Evolutionary conservation across 2,888 invertebrate species (phyloP).

Genomic region (Drosophila meridionalis): DNA sequence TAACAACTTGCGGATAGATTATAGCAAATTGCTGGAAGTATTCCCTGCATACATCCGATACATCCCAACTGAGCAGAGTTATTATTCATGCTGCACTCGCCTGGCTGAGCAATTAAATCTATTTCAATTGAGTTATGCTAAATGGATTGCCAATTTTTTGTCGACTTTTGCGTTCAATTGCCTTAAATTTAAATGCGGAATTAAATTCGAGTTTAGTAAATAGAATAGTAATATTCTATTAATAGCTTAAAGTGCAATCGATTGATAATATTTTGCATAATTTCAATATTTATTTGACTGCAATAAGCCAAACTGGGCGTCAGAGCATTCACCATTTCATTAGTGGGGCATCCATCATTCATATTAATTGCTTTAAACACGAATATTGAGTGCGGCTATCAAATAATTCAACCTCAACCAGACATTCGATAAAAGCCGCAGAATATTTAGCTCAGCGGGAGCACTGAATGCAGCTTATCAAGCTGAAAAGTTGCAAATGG

Average conservation of each 20-base stretch:
- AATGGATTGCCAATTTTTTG: neutral
- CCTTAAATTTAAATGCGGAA: neutral
- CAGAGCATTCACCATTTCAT: conserved; percentile 2
- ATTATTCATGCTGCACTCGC: conserved; percentile 22
- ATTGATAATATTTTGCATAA: neutral
- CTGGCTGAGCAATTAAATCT: conserved; percentile 12
- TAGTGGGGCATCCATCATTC: conserved; percentile 1
- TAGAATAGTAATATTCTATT: neutral
- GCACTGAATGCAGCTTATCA: neutral
- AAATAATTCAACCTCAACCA: neutral
- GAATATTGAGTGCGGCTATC: neutral
- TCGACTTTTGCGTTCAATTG: neutral
- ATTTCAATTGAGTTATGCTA: conserved; percentile 5
- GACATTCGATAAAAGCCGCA: conserved; percentile 2
- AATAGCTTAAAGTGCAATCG: neutral
- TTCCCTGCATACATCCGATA: conserved; percentile 10
- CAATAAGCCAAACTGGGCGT: neutral
- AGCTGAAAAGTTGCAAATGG: conserved; percentile 15
- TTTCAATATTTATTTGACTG: neutral
- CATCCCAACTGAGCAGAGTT: conserved; percentile 1
- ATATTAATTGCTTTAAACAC: conserved; percentile 2
- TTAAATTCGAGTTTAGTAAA: neutral
- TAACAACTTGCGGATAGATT: conserved; percentile 39
- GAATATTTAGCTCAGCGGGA: conserved; percentile 8
- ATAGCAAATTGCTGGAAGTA: conserved; percentile 29